phyloP scores from a whole-genome alignment of 2,888 invertebrate species.

The Hemaris fuciformis region DNA sequence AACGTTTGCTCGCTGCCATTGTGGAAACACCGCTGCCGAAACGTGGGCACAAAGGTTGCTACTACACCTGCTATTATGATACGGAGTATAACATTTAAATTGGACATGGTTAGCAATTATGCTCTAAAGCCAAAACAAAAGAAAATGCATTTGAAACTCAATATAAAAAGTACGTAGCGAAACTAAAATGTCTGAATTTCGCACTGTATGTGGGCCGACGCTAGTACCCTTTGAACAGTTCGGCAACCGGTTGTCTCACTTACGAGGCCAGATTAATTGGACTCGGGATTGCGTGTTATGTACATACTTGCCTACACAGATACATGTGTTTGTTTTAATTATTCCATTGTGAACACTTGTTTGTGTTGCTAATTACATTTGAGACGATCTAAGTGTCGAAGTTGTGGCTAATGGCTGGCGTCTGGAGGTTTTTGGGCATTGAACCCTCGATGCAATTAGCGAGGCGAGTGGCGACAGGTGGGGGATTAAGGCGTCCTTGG shows the following conservation, averaged over 20 bases:
- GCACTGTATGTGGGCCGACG: not conserved
- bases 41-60: no score
- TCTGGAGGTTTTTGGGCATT: not conserved
- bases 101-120: no score
- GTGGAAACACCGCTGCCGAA: no score
- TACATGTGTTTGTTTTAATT: not conserved
- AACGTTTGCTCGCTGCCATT: no score
- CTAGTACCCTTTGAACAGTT: conserved; percentile 22
- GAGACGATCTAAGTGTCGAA: not conserved
- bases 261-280: conserved; percentile 27
- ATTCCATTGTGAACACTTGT: not conserved
- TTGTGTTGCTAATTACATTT: not conserved
- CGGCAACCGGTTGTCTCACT: conserved; percentile 27
- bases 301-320: conserved; percentile 1
- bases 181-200: not conserved
- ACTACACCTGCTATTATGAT: no score
- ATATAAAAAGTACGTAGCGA: not conserved
- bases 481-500: not conserved
- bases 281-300: conserved; percentile 24
- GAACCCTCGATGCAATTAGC: not conserved
- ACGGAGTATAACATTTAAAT: no score
- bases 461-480: not conserved
- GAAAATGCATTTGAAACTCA: not conserved
- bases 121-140: not conserved
- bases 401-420: not conserved